phyloP scores from a whole-genome alignment of 2,113 vertebrate genomes.

The Grantiella picta region DNA sequence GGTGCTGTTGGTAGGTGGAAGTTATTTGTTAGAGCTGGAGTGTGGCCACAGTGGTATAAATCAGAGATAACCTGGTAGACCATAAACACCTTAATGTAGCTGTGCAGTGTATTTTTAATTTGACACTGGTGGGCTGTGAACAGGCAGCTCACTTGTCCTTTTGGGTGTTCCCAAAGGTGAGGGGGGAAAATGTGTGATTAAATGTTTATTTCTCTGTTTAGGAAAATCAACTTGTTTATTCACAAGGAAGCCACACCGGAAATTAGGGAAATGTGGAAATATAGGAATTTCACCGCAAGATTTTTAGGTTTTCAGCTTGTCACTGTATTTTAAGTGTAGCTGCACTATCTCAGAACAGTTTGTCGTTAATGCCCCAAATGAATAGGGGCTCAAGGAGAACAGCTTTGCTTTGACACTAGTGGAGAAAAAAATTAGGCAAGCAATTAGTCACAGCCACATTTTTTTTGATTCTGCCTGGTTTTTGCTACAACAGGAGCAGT shows the following conservation, averaged over 20 bases:
- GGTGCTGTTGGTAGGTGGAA: not conserved
- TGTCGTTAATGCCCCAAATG: not conserved
- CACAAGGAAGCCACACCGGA: not conserved
- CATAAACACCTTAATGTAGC: not conserved
- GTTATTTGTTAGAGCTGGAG: not conserved
- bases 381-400: not conserved
- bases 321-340: rapidly evolving
- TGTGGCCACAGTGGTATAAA: not conserved
- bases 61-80: not conserved
- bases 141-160: not conserved
- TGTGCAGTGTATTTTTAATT: not conserved
- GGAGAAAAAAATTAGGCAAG: not conserved
- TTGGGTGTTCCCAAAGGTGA: not conserved
- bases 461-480: not conserved
- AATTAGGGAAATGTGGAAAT: not conserved
- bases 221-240: not conserved
- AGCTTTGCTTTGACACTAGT: not conserved
- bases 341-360: not conserved
- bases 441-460: rapidly evolving
- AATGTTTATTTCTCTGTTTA: not conserved
- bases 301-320: not conserved
- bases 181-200: not conserved
- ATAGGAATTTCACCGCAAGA: rapidly evolving
- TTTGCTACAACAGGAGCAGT: not conserved
- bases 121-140: not conserved